Evolutionary conservation across 2,113 vertebrate genomes (phyloP), one percentile per base, ranked within the genome.

Genomic region (Corythoichthys intestinalis): DNA sequence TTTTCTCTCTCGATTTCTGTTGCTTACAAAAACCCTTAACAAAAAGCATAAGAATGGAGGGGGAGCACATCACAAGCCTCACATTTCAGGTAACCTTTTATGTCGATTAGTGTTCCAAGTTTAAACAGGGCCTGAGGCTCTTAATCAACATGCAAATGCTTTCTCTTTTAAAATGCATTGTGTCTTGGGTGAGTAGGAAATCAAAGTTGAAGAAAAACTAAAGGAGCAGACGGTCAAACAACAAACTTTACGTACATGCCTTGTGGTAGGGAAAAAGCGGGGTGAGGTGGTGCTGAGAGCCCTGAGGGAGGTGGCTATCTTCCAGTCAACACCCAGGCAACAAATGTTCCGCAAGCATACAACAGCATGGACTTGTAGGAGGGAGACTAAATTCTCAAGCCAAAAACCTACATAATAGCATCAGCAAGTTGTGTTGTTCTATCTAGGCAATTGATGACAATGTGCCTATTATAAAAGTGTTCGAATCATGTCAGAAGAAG

Each of bases 261-360:
- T 75, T 57, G 11, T 72, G 62, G 35, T 14, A 74, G 12, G 37
- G 41, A 57, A 64, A 59, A 49, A 57, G 69, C 9, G 2, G 20
- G 66, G 10, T 0, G 52, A 71, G 63, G 2, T 41, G 49, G 10
- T n/a, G 20, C 6, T 67, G 67, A 61, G 39, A 58, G 67, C 60
- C 10, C 12, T 0, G 62, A 46, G 60, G 71, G 67, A 60, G 62
- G 67, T 58, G 73, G 76, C 67, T 56, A 56, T 67, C 53, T 78
- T 78, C 76, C 72, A 81, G 76, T 63, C 71, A 64, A 71, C 71
- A 70, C 66, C 38, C 72, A 60, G 71, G 65, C 60, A 85, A 59
- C 71, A 77, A 74, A 80, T 71, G 75, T 61, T 48, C 8, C 4
- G 13, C 4, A 9, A 11, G 7, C 46, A 60, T 47, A 71, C 56